A percentile compares a stretch with the other conserved stretches of the same genome.
These are phyloP conservation scores for Drosophila acutilabella DNA, from an alignment of 2,888 invertebrate genomes.

Conservation along the genomic window DNA sequence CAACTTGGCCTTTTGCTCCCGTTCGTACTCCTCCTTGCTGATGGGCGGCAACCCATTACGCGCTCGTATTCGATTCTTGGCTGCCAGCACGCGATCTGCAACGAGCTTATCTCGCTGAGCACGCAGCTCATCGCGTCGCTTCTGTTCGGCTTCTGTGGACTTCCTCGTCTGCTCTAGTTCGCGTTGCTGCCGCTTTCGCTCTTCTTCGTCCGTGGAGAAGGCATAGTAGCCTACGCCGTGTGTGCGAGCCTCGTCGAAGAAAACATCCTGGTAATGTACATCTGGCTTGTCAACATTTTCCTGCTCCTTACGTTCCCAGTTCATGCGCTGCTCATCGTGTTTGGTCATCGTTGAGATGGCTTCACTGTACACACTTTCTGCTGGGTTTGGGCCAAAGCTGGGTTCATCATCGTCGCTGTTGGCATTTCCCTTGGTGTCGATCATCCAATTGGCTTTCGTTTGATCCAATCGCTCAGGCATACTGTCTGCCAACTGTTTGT, in stretches of 20 bases:
- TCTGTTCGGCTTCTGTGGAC: slow-evolving; percentile 90
- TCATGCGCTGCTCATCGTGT: slow-evolving; percentile 90
- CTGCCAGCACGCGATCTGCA: slow-evolving; percentile 90
- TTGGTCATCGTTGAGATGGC: slow-evolving; percentile 86
- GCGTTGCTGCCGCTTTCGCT: slow-evolving; percentile 92
- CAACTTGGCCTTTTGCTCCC: slow-evolving; percentile 41
- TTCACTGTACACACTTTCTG: slow-evolving; percentile 81
- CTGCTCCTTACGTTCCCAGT: slow-evolving; percentile 95
- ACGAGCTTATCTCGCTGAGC: slow-evolving; percentile 88
- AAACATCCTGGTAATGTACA: slow-evolving; percentile 96
- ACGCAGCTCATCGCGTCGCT: slow-evolving; percentile 87
- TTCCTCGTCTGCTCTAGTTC: slow-evolving; percentile 90
- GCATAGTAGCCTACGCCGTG: slow-evolving; percentile 97
- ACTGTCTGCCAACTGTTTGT: slow-evolving; percentile 85
- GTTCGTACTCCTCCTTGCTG: slow-evolving; percentile 85
- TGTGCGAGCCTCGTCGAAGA: slow-evolving; percentile 95
- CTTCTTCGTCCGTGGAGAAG: slow-evolving; percentile 94
- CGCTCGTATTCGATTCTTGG: slow-evolving; percentile 90
- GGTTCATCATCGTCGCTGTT: slow-evolving; percentile 66
- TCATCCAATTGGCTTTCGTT: slow-evolving; percentile 84
- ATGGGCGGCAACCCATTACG: slow-evolving; percentile 90
- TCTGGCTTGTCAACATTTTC: slow-evolving; percentile 90
- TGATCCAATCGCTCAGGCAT: slow-evolving; percentile 83
- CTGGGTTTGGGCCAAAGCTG: slow-evolving; percentile 82
- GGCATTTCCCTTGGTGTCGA: slow-evolving; percentile 76